Evolutionary conservation across 1,140 invertebrate genomes (phyloP), one percentile per base, ranked within the genome.

Genomic region (Drosophila littoralis): DNA sequence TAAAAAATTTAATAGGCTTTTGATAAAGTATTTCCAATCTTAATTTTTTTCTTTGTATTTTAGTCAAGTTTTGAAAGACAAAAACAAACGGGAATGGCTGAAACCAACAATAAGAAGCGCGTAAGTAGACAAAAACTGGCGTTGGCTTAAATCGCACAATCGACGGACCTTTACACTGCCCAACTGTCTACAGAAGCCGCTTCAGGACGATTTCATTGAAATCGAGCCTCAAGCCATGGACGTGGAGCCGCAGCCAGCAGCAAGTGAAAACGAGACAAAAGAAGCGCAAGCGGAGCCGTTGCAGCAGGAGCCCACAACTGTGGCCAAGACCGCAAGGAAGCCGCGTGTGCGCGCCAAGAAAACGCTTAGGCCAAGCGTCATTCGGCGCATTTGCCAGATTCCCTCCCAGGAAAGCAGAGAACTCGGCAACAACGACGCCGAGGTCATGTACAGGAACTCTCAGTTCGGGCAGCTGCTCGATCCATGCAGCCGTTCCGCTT

Each of bases 381-480:
- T 80, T 17, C 42, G 60, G 0, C 38, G 45, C 42, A 45, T 80
- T 6, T 80, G 77, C 38, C 38, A 17, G 1, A 3, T 61, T 2
- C 77, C 72, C 0, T 12, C 58, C 0, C n/a, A 45, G 6, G 3
- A 8, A 2, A 22, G 7, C 7, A 7, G 5, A 5, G 22, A 28
- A 3, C 22, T 28, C 0, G 0, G 1, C 6, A 43, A 6, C 1
- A 3, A 5, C 0, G 1, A 22, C 13, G 77, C 77, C 1, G 42
- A 61, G 28, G 42, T 80, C 1, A 65, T 71, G 36, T 80, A 80
- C 12, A 40, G 43, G 0, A 80, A 80, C 22, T 12, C 54, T 0
- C 51, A 50, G 0, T 80, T 79, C 8, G 40, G 60, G 8, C 13
- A 15, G 7, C 12, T 8, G n/a, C 7, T 32, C 7, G 33, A 79